These are phyloP conservation scores for Microcebus ravelobensis DNA, from an alignment of 2,113 vertebrate genomes.

Conservation along the genomic window DNA sequence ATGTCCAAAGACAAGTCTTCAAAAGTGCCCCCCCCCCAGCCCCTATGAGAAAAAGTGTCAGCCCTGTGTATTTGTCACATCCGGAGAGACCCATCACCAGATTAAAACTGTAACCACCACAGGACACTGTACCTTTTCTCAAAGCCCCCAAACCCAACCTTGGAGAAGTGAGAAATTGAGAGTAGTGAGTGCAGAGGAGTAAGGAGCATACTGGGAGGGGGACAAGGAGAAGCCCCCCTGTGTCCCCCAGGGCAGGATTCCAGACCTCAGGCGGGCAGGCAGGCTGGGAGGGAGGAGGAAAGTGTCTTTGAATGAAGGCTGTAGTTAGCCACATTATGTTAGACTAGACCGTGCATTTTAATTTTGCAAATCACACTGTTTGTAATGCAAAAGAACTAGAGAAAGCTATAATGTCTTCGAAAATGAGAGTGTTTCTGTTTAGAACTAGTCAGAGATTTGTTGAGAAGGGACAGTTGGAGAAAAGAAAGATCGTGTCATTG, in stretches of 20 bases:
- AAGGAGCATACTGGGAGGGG: fast-evolving
- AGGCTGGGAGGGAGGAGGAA: not conserved
- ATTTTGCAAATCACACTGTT: not conserved
- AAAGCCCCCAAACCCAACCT: not conserved
- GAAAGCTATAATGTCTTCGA: not conserved
- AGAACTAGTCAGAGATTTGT: not conserved
- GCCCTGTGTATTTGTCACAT: too few species aligned
- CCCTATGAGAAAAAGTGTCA: not conserved
- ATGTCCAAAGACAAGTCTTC: fast-evolving
- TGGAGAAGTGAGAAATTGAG: not conserved
- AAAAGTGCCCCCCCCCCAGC: not conserved
- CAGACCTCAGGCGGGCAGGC: not conserved
- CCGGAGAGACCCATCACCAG: too few species aligned
- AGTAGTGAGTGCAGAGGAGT: fast-evolving
- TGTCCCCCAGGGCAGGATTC: fast-evolving
- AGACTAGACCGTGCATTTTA: fast-evolving
- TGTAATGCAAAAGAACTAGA: not conserved
- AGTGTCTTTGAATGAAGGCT: fast-evolving
- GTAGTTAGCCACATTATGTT: fast-evolving
- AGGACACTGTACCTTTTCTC: not conserved
- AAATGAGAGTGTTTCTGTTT: not conserved
- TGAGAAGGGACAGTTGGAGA: not conserved
- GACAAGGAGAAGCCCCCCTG: not conserved
- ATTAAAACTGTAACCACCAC: fast-evolving
- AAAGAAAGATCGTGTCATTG: not conserved